A percentile compares a stretch with the other conserved stretches of the same genome.
Evolutionary conservation across 2,113 vertebrate genomes (phyloP).

Genomic region (Xiphorhynchus elegans): DNA sequence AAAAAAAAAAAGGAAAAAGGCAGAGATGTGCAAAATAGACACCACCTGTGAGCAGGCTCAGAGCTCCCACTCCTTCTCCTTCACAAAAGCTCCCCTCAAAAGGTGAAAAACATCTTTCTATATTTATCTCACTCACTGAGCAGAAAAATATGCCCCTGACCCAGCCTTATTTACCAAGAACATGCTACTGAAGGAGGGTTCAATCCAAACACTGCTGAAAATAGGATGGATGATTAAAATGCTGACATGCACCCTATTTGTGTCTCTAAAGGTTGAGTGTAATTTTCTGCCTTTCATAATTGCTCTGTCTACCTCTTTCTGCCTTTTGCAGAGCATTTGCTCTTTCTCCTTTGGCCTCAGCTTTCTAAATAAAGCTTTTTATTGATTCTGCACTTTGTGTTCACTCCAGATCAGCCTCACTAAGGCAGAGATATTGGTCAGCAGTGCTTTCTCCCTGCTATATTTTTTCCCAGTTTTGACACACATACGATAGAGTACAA

Average conservation of each 20-base stretch:
- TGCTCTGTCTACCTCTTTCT: background rate
- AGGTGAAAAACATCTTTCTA: background rate
- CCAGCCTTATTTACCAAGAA: slow-evolving; percentile 7
- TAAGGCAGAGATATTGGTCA: background rate
- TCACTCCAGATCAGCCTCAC: background rate
- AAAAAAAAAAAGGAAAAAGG: background rate
- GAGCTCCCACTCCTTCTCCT: background rate
- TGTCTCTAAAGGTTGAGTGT: background rate
- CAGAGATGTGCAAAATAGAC: background rate
- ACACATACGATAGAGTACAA: background rate
- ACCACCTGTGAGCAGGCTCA: fast-evolving
- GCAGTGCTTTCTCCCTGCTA: background rate
- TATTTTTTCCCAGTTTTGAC: background rate
- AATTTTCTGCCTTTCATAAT: slow-evolving; percentile 1
- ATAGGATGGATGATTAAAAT: background rate
- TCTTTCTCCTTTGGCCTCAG: background rate
- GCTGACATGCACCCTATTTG: background rate
- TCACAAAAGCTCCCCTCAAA: background rate
- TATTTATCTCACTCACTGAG: background rate
- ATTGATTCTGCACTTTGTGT: background rate
- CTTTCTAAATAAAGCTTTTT: slow-evolving; percentile 32
- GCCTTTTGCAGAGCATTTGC: background rate
- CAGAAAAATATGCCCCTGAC: background rate
- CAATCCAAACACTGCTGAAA: background rate
- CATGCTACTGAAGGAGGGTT: background rate